Percentiles rank a stretch among this genome's conserved stretches.
Conservation (phyloP, 2,797 vertebrate species). For the Tenualosa thibaudeaui region DNA sequence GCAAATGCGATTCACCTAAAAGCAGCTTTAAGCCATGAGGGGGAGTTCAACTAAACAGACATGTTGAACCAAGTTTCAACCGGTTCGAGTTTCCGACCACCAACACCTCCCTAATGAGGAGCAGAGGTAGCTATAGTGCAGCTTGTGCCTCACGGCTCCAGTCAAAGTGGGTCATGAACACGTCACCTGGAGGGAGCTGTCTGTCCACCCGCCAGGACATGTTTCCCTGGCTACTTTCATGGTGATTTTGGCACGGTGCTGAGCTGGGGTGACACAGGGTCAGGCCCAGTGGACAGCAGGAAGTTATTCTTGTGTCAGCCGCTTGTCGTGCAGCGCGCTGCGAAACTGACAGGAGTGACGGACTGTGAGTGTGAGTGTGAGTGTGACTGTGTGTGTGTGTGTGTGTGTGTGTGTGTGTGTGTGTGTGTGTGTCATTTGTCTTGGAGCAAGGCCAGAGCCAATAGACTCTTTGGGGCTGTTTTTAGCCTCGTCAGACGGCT, state of each 20-base stretch:
- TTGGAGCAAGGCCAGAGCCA: slow-evolving; percentile 31
- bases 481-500: background rate
- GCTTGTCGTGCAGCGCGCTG: slow-evolving; percentile 18
- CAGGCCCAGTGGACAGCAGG: slow-evolving; percentile 36
- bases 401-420: background rate
- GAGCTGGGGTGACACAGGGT: slow-evolving; percentile 34
- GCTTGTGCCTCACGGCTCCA: background rate
- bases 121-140: background rate
- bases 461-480: slow-evolving; percentile 21
- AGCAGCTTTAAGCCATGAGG: background rate
- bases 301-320: slow-evolving; percentile 27
- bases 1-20: background rate
- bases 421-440: background rate
- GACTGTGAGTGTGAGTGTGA: slow-evolving; percentile 35
- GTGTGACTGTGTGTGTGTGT: background rate
- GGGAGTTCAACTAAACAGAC: background rate
- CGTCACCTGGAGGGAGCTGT: slow-evolving; percentile 29
- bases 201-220: slow-evolving; percentile 39
- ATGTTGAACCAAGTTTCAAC: background rate
- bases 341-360: slow-evolving; percentile 44
- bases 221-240: slow-evolving; percentile 28
- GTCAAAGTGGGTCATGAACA: background rate
- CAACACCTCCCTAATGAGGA: background rate
- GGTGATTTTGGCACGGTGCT: slow-evolving; percentile 33
- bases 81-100: background rate